These are phyloP conservation scores for Acanthis flammea DNA, from an alignment of 2,797 vertebrate species.

Conservation along the genomic window DNA sequence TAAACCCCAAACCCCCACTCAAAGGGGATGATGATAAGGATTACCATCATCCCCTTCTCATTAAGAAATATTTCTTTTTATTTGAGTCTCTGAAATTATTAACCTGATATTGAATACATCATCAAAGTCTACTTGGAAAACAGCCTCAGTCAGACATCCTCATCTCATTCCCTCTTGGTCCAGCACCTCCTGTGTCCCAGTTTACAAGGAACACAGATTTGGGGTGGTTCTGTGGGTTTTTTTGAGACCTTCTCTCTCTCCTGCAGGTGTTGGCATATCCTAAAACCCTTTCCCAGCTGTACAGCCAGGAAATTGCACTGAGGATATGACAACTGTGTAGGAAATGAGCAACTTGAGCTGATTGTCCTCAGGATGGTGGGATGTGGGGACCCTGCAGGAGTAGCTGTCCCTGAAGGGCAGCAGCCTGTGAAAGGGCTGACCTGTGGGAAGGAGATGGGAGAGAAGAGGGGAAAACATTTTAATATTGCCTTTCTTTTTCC, in stretches of 20 bases:
- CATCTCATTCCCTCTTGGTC: accelerated
- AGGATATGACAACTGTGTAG: accelerated
- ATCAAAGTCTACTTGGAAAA: not conserved
- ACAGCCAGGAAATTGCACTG: accelerated
- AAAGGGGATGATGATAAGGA: no score
- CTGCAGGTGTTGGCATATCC: no score
- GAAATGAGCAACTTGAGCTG: not conserved
- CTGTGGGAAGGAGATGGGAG: not conserved
- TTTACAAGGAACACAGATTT: not conserved
- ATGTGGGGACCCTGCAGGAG: not conserved
- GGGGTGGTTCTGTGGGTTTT: not conserved
- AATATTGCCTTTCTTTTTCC: not conserved
- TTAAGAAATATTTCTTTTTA: not conserved
- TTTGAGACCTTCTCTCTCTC: not conserved
- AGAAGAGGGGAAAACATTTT: not conserved
- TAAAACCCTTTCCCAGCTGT: not conserved
- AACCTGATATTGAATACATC: not conserved
- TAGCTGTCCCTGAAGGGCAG: not conserved
- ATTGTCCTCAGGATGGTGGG: not conserved
- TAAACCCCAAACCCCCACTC: not conserved
- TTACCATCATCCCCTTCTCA: not conserved
- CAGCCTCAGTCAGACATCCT: not conserved
- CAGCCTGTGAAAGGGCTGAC: not conserved
- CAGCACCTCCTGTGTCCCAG: not conserved
- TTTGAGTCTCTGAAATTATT: not conserved